phyloP scores from a whole-genome alignment of 2,113 vertebrate species.

The Zapornia atra region DNA sequence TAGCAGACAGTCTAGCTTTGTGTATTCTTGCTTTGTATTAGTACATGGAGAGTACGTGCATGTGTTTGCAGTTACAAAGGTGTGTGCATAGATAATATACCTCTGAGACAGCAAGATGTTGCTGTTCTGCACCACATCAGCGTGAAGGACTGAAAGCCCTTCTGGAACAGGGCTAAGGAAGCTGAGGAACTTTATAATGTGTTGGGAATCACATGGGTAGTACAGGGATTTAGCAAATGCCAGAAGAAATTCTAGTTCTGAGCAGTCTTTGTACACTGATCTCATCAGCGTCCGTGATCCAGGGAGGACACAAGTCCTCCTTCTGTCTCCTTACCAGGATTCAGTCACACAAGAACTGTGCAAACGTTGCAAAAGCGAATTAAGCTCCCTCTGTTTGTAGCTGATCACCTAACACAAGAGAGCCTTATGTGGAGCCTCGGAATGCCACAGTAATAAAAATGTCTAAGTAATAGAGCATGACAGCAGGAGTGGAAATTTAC shows the following conservation, averaged over 20 bases:
- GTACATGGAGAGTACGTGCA: neutral
- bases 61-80: neutral
- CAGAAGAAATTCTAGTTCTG: conserved; percentile 35
- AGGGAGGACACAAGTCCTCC: conserved; percentile 35
- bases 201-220: neutral
- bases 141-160: neutral
- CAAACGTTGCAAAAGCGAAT: neutral
- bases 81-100: neutral
- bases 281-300: neutral
- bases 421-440: conserved; percentile 21
- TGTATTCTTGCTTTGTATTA: neutral
- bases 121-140: neutral
- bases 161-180: neutral
- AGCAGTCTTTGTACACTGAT: conserved; percentile 39
- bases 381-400: neutral
- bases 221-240: conserved; percentile 9
- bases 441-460: neutral
- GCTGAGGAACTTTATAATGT: neutral
- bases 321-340: conserved; percentile 13
- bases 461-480: neutral
- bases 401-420: conserved; percentile 6
- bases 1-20: neutral
- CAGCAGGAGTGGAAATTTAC: conserved; percentile 17
- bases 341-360: neutral
- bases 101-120: neutral